A percentile compares a stretch with the other conserved stretches of the same genome.
These are phyloP conservation scores for Carcinoscorpius rotundicauda DNA, from an alignment of 1,140 invertebrate genomes.

Conservation along the genomic window DNA sequence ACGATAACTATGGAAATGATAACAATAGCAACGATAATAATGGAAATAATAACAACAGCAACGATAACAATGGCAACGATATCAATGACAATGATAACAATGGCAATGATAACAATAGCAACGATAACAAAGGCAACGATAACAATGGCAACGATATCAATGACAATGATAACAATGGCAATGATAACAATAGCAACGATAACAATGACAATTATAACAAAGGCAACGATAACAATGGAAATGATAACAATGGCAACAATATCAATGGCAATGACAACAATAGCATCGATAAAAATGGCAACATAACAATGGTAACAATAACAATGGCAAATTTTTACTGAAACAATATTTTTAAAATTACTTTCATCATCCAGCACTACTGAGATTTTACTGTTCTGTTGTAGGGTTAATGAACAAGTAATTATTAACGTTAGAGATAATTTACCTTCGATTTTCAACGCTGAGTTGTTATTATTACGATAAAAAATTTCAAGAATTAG, in stretches of 20 bases:
- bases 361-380: no score
- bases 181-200: background rate
- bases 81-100: background rate
- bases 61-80: constrained; percentile 1
- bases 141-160: background rate
- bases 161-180: background rate
- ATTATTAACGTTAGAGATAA: no score
- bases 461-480: no score
- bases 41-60: background rate
- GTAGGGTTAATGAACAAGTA: no score
- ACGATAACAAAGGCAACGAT: background rate
- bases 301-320: background rate
- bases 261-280: background rate
- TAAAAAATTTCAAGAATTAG: no score
- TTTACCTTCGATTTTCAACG: no score
- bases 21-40: background rate
- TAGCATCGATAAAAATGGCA: background rate
- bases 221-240: background rate
- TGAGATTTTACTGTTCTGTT: no score
- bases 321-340: background rate
- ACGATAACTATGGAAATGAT: background rate
- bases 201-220: constrained; percentile 1
- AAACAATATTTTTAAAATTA: no score
- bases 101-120: background rate
- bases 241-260: background rate